Evolutionary conservation across 2,888 invertebrate genomes (phyloP).

Genomic region (Elaeidobius kamerunicus): DNA sequence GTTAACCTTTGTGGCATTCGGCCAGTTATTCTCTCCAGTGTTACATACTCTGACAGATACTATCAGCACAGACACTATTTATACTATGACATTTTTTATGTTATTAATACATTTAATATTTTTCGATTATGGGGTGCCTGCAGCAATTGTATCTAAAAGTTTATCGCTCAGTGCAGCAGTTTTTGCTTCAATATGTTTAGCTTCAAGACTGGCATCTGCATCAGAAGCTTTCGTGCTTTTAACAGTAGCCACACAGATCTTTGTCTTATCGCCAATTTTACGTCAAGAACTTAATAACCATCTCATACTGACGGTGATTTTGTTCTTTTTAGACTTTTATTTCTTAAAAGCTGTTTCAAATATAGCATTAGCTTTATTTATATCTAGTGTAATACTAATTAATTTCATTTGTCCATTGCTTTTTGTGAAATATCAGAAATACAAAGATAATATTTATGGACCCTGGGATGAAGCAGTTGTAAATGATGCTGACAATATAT

Average conservation of each 20-base stretch:
- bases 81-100: constrained; percentile 86
- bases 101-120: constrained; percentile 85
- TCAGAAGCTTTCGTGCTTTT: constrained; percentile 86
- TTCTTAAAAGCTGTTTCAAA: constrained; percentile 57
- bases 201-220: constrained; percentile 83
- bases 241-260: constrained; percentile 83
- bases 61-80: constrained; percentile 96
- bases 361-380: constrained; percentile 60
- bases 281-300: constrained; percentile 58
- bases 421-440: constrained; percentile 73
- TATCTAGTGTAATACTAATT: constrained; percentile 59
- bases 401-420: constrained; percentile 71
- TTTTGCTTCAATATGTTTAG: constrained; percentile 92
- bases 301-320: constrained; percentile 54
- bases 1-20: constrained; percentile 78
- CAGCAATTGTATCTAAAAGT: constrained; percentile 86
- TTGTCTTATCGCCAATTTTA: constrained; percentile 84
- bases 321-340: constrained; percentile 53
- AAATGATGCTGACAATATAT: constrained; percentile 50
- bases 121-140: constrained; percentile 87
- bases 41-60: constrained; percentile 93
- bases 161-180: constrained; percentile 92
- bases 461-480: constrained; percentile 97
- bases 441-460: constrained; percentile 91
- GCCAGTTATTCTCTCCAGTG: constrained; percentile 86